Evolutionary conservation across 2,113 vertebrate genomes (phyloP).

Genomic region (Prolemur simus): DNA sequence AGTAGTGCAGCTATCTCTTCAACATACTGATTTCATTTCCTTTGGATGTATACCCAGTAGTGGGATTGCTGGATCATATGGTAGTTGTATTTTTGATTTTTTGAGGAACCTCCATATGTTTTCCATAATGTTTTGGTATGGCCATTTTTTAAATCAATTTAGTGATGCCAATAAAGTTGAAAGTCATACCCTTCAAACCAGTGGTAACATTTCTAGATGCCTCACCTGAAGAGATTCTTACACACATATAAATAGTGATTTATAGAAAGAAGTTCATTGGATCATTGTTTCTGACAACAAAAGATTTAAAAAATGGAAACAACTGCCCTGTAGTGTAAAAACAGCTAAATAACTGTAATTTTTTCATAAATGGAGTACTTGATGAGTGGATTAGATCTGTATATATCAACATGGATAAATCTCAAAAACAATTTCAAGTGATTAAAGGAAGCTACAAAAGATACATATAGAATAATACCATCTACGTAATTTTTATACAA

Average conservation of each 20-base stretch:
- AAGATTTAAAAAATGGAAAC: background rate
- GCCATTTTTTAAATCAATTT: background rate
- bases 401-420: slow-evolving; percentile 15
- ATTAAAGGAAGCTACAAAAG: background rate
- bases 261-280: background rate
- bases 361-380: background rate
- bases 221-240: background rate
- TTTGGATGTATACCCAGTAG: background rate
- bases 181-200: background rate
- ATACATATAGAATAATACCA: background rate
- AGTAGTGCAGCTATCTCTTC: background rate
- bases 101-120: background rate
- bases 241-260: background rate
- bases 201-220: background rate
- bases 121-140: background rate
- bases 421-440: background rate
- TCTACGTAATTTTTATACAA: background rate
- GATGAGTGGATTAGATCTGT: background rate
- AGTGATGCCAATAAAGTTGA: background rate
- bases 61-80: background rate
- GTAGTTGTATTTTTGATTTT: background rate
- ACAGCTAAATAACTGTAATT: background rate
- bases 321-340: background rate
- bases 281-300: background rate
- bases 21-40: background rate